phyloP scores from a whole-genome alignment of 2,113 vertebrate species.

The Phrynocephalus versicolor region DNA sequence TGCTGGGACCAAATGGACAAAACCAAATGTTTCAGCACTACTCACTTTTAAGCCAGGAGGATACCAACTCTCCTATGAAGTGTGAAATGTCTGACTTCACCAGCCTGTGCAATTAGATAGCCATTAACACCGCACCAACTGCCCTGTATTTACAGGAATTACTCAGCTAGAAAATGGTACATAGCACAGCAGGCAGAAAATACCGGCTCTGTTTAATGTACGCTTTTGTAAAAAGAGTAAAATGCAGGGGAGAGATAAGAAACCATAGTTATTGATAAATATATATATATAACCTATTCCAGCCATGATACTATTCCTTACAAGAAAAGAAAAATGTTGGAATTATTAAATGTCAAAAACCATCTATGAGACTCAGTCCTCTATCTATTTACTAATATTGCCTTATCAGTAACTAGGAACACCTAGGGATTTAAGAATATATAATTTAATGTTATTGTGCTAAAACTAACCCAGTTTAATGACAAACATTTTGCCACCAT shows the following conservation, averaged over 20 bases:
- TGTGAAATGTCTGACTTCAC: background rate
- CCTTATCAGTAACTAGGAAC: background rate
- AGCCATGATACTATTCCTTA: background rate
- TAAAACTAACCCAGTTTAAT: background rate
- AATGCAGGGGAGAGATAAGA: background rate
- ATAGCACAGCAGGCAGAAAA: slow-evolving; percentile 30
- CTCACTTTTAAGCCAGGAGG: slow-evolving; percentile 9
- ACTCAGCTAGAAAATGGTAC: slow-evolving; percentile 7
- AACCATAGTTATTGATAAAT: too few relatives aligned
- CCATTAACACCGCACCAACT: slow-evolving; percentile 2
- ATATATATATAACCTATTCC: too few relatives aligned
- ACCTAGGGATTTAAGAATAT: background rate
- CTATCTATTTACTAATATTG: background rate
- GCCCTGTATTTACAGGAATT: background rate
- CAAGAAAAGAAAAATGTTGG: background rate
- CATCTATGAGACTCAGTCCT: too few relatives aligned
- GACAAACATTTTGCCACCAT: background rate
- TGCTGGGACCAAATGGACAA: slow-evolving; percentile 18
- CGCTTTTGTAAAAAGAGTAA: background rate
- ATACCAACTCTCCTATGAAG: background rate
- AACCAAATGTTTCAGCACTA: background rate
- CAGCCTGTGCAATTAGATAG: background rate
- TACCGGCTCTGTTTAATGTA: background rate
- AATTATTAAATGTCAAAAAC: background rate
- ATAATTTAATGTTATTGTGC: background rate